Evolutionary conservation across 2,797 vertebrate genomes (phyloP), one percentile per base, ranked within the genome.

Genomic region (Sciaenops ocellatus): DNA sequence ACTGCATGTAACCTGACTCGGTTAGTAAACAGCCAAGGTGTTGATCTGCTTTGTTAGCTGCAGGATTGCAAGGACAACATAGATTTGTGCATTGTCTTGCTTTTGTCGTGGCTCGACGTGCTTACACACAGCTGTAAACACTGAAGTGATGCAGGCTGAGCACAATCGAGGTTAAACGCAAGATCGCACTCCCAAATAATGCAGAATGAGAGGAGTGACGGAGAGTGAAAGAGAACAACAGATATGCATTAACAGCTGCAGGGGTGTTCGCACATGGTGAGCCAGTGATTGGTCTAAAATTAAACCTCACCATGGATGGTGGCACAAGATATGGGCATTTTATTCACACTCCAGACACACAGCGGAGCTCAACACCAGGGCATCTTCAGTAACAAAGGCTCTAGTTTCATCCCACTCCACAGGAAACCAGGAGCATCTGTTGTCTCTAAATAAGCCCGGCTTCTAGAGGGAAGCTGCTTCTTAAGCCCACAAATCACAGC

Each of bases 221-320:
- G 62, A 28, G 20, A 70, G 60, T 13, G 13, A 57, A 64, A 62
- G n/a, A 69, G 54, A 78, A 74, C 55, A 83, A 52, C 63, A 78
- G 65, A 76, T 69, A 85, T 87, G 65, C 72, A 87, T 89, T 86
- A 85, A 77, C 81, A 87, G 87, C 84, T 89, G 89, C 78, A 81
- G 85, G 82, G 80, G 74, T 82, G 80, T 84, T 84, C 38, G 59
- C 74, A 82, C 85, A 84, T 84, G 77, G 82, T 51, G 88, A 89
- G 83, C 55, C 41, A 47, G 44, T 75, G 84, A 90, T 78, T 81
- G 81, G 84, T 85, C 88, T 91, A 87, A 93, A 93, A 91, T 92
- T 89, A 91, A 89, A 92, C 84, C 80, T 83, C 79, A 77, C 79
- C 76, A 69, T 82, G 79, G 79, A 87, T 63, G 81, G 80, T 76